These are phyloP conservation scores for Arion vulgaris DNA, from an alignment of 1,140 invertebrate genomes.

Conservation along the genomic window DNA sequence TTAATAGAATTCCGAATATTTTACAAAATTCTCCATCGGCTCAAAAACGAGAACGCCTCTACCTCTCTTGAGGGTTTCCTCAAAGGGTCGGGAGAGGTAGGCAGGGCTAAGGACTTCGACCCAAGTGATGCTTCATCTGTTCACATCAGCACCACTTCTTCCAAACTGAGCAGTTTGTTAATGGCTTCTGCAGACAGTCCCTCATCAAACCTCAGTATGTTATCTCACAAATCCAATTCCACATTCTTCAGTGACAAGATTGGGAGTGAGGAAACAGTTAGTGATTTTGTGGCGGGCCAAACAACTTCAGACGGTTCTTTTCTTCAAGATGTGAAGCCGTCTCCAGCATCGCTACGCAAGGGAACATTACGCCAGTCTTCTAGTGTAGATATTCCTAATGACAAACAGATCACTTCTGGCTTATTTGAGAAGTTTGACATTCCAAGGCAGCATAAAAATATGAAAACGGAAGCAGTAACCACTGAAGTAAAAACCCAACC, in stretches of 20 bases:
- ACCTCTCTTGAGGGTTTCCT: conserved; percentile 67
- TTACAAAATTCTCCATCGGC: conserved; percentile 46
- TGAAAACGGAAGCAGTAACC: conserved; percentile 24
- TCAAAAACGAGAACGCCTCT: conserved; percentile 69
- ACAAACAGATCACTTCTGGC: conserved; percentile 30
- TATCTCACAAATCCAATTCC: conserved; percentile 25
- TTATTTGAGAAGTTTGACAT: conserved; percentile 46
- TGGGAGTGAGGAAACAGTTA: background rate
- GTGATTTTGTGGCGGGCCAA: background rate
- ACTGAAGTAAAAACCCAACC: conserved; percentile 7
- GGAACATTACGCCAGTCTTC: conserved; percentile 24
- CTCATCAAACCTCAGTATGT: conserved; percentile 11
- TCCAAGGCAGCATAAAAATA: conserved; percentile 22
- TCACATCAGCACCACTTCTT: conserved; percentile 2
- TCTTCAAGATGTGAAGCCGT: conserved; percentile 23
- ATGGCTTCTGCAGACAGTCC: conserved; percentile 31
- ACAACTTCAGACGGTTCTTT: background rate
- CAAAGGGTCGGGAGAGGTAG: conserved; percentile 64
- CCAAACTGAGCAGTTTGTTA: conserved; percentile 37
- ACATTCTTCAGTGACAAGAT: conserved; percentile 26
- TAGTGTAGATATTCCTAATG: conserved; percentile 21
- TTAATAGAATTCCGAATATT: conserved; percentile 38
- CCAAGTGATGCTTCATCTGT: conserved; percentile 32
- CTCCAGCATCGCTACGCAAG: conserved; percentile 4
- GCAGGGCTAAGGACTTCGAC: conserved; percentile 45